Evolutionary conservation across 92 coral and sea anemone species (phyloP).

Genomic region (Palythoa grandis): DNA sequence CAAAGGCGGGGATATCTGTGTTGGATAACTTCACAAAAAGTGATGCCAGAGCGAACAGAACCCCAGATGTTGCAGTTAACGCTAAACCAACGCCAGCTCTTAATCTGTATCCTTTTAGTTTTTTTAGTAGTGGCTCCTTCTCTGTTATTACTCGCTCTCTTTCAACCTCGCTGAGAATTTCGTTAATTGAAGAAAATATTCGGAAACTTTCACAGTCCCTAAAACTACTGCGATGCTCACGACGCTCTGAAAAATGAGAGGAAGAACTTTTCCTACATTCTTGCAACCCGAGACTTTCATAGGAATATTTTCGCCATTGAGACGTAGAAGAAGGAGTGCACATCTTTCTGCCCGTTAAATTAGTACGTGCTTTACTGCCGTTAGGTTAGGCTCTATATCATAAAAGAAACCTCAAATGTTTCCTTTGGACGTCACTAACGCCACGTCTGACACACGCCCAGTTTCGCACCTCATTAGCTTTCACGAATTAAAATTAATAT

Average conservation of each 20-base stretch:
- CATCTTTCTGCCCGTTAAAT: conserved; percentile 44
- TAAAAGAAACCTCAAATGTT: conserved; percentile 20
- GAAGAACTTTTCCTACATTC: conserved; percentile 1
- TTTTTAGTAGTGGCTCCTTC: conserved; percentile 48
- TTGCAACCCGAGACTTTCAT: background rate
- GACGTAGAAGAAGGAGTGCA: conserved; percentile 77
- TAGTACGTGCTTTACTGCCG: background rate
- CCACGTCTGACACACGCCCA: background rate
- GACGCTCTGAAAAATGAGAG: conserved; percentile 27
- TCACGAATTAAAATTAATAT: background rate
- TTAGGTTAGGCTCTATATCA: background rate
- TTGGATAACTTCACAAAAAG: conserved; percentile 85
- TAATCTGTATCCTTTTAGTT: conserved; percentile 36
- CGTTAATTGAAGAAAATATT: conserved; percentile 64
- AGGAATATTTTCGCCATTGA: conserved; percentile 67
- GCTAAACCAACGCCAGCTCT: conserved; percentile 66
- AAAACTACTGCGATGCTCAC: conserved; percentile 25
- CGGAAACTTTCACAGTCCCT: conserved; percentile 81
- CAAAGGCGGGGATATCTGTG: conserved; percentile 79
- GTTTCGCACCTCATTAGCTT: background rate
- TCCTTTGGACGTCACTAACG: background rate
- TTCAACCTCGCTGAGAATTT: conserved; percentile 67
- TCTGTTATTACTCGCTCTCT: conserved; percentile 51
- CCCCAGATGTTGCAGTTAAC: conserved; percentile 72
- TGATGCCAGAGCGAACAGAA: conserved; percentile 82